Percentiles rank a stretch among this genome's conserved stretches.
Conservation (phyloP, 2,888 invertebrate species). For the Heliothis peltigera region DNA sequence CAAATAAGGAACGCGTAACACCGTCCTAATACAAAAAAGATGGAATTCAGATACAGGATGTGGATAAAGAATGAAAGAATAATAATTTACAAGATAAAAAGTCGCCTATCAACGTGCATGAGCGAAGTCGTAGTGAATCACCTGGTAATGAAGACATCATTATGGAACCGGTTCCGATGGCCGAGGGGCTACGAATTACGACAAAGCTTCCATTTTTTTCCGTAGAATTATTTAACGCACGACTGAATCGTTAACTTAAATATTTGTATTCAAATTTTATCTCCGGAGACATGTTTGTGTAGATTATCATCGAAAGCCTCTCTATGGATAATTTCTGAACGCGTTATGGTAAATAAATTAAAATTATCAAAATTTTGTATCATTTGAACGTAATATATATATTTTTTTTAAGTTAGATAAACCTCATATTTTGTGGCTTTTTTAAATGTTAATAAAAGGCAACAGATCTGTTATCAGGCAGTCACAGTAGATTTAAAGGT, state of each 20-base stretch:
- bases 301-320: slow-evolving; percentile 21
- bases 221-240: slow-evolving; percentile 44
- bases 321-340: slow-evolving; percentile 6
- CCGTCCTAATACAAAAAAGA: slow-evolving; percentile 29
- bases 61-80: slow-evolving; percentile 49
- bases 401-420: not conserved
- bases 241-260: slow-evolving; percentile 43
- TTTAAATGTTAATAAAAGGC: slow-evolving; percentile 1
- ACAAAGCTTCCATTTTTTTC: slow-evolving; percentile 50
- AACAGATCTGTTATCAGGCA: slow-evolving; percentile 12
- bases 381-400: not conserved
- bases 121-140: slow-evolving; percentile 79
- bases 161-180: slow-evolving; percentile 82
- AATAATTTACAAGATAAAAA: slow-evolving; percentile 65
- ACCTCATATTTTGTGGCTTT: slow-evolving; percentile 7
- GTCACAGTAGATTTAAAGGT: slow-evolving; percentile 57
- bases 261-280: slow-evolving; percentile 52
- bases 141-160: slow-evolving; percentile 86
- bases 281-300: slow-evolving; percentile 34
- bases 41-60: slow-evolving; percentile 49
- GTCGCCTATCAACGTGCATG: slow-evolving; percentile 63
- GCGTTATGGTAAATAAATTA: not conserved
- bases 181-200: slow-evolving; percentile 51
- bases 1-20: slow-evolving; percentile 15
- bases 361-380: slow-evolving; percentile 2